Base-by-base conservation (phyloP, 2,113 vertebrate genomes). In the Cynopterus brachyotis region DNA sequence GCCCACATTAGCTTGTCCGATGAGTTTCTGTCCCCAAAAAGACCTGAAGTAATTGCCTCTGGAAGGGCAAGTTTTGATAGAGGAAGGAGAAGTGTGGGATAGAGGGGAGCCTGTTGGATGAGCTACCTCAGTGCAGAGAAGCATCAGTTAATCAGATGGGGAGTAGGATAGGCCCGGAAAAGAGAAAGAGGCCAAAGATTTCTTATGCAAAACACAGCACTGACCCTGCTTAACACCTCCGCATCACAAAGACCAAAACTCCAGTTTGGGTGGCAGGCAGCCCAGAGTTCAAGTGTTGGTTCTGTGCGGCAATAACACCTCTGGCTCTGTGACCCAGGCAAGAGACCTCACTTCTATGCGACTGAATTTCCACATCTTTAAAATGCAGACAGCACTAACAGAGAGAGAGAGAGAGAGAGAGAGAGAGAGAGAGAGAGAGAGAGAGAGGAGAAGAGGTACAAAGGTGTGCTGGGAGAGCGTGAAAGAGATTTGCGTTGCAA, bases 71-170 rank as follows among this genome's bases (percentile, higher is more conserved):
- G 32, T 6, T 47, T 10, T 37, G 12, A 4, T 9, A 5, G 47
- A 26, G n/a, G 17, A 28, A 11, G 3, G 32, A 6, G 26, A 15
- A 13, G 42, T 0, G 9, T 5, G 12, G 42, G 20, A 24, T 8
- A 4, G 8, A 11, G 35, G 53, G 15, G 42, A 57, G 53, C 37
- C 35, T 7, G 26, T 5, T 22, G 28, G 22, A 9, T 12, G 22
- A 11, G 59, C 10, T 0, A 2, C 5, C n/a, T 37, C 53, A 0
- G 4, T 10, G 55, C 30, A 53, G 20, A n/a, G 9, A 62, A 12
- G 20, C 7, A 20, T 17, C 60, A 1, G 0, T 32, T 17, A 37
- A 50, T 32, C 16, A 22, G 24, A 40, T 0, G 66, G 20, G 78
- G n/a, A 59, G 19, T 0, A 1, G 1, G 35, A 3, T 2, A 8